Conservation (phyloP, 2,888 invertebrate species). For the Pterobdella sp. region DNA sequence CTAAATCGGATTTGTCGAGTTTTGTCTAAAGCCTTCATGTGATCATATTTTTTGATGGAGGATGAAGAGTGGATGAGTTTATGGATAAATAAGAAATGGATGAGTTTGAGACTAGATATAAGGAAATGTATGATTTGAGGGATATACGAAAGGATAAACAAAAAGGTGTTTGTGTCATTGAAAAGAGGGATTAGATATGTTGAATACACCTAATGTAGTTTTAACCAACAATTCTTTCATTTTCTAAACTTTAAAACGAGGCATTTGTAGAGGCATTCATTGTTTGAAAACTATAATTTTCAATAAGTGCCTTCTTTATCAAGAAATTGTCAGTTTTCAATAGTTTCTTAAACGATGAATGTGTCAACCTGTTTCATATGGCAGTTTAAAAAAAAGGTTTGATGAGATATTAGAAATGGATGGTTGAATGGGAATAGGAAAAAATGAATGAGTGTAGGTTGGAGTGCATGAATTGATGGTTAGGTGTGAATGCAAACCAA, state of each 20-base stretch:
- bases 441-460: not conserved
- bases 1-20: constrained; percentile 16
- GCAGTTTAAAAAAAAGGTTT: no score
- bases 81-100: not conserved
- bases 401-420: no score
- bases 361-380: no score
- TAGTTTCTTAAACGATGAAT: no score
- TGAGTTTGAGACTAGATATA: not conserved
- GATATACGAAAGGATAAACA: not conserved
- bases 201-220: no score
- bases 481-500: no score
- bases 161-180: not conserved
- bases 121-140: not conserved
- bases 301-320: no score
- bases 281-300: no score
- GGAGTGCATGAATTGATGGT: not conserved
- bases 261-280: no score
- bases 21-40: constrained; percentile 5
- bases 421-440: not conserved
- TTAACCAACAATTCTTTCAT: no score
- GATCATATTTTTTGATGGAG: not conserved
- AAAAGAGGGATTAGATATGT: not conserved
- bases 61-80: not conserved
- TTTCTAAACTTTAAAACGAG: no score
- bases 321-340: no score